phyloP scores from a whole-genome alignment of 2,113 vertebrate genomes.

The Microcebus tavaratra region DNA sequence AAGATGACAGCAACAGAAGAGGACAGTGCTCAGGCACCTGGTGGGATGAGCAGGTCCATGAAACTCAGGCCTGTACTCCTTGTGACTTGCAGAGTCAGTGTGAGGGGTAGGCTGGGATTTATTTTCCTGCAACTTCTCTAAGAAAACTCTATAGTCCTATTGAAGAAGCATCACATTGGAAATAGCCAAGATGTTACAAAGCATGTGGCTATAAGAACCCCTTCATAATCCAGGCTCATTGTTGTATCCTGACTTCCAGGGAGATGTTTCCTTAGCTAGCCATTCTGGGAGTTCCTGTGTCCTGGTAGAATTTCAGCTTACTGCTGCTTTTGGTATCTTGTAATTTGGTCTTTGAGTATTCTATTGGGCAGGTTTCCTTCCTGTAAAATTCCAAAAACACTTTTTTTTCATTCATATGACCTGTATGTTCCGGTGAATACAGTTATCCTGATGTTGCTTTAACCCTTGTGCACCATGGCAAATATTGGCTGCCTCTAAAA shows the following conservation, averaged over 20 bases:
- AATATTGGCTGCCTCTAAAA: slow-evolving; percentile 36
- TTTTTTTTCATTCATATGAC: slow-evolving; percentile 55
- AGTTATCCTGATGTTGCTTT: slow-evolving; percentile 28
- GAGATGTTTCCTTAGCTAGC: slow-evolving; percentile 41
- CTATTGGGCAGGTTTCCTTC: slow-evolving; percentile 50
- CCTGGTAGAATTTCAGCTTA: slow-evolving; percentile 59
- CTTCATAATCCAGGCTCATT: slow-evolving; percentile 6
- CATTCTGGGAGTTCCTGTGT: slow-evolving; percentile 41
- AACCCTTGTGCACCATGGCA: slow-evolving; percentile 14
- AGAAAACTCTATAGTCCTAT: background rate
- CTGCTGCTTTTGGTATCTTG: slow-evolving; percentile 33
- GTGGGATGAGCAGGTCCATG: background rate
- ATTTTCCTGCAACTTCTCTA: background rate
- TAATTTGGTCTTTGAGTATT: slow-evolving; percentile 23
- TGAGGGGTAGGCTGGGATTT: background rate
- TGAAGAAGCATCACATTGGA: background rate
- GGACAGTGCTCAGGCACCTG: background rate
- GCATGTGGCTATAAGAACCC: background rate
- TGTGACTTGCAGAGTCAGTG: background rate
- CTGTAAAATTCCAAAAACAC: slow-evolving; percentile 48
- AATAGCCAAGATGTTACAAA: slow-evolving; percentile 43
- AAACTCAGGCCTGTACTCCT: background rate
- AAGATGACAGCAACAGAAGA: background rate
- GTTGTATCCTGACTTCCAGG: slow-evolving; percentile 21
- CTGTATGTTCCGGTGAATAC: background rate